phyloP scores from a whole-genome alignment of 2,113 vertebrate species.

The Loxodonta africana region DNA sequence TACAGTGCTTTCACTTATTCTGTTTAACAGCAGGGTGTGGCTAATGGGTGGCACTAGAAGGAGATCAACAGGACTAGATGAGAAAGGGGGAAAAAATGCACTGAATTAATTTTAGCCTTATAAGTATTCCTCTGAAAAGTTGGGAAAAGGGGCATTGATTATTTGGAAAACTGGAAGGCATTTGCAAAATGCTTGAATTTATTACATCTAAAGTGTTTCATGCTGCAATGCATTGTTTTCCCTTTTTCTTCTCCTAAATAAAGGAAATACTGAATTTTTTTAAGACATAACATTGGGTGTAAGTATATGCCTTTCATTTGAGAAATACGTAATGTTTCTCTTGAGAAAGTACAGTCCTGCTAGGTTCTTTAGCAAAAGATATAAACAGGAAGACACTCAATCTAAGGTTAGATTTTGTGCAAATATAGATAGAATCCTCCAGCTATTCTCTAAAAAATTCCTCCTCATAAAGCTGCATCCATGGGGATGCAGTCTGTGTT shows the following conservation, averaged over 20 bases:
- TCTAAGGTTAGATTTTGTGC: conserved; percentile 17
- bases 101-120: background rate
- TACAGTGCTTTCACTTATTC: background rate
- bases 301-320: background rate
- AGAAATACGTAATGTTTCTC: background rate
- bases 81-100: background rate
- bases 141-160: background rate
- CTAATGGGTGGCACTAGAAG: background rate
- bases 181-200: background rate
- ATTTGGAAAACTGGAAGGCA: background rate
- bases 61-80: background rate
- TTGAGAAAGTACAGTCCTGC: background rate
- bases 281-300: background rate
- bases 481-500: background rate
- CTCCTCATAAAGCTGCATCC: background rate
- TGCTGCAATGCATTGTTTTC: background rate
- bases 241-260: conserved; percentile 28
- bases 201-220: background rate
- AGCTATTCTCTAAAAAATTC: conserved; percentile 1
- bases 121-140: background rate
- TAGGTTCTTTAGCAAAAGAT: conserved; percentile 23
- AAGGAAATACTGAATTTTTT: background rate
- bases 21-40: background rate
- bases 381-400: background rate
- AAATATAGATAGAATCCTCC: conserved; percentile 50